A percentile compares a stretch with the other conserved stretches of the same genome.
Evolutionary conservation across 2,113 vertebrate species (phyloP).

Genomic region (Regulus satrapa): DNA sequence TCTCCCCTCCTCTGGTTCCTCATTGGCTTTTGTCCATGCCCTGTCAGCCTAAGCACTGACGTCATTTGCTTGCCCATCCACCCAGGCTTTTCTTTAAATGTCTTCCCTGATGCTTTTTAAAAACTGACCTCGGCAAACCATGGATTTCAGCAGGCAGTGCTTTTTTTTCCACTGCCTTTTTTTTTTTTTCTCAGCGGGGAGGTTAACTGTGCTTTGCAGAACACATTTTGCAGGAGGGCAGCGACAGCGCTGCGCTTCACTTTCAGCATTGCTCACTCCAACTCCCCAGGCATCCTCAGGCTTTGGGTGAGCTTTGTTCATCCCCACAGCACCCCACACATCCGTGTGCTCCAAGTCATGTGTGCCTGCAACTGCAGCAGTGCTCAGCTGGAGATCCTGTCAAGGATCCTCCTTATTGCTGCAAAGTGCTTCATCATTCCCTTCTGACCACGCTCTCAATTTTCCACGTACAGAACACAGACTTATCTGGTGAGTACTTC

Average conservation of each 20-base stretch:
- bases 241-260: accelerated
- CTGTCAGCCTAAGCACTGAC: neutral
- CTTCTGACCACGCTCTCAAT: neutral
- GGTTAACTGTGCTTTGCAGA: neutral
- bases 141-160: neutral
- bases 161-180: too few relatives aligned
- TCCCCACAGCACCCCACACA: accelerated
- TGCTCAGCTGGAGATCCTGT: neutral
- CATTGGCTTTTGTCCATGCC: neutral
- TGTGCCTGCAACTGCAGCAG: neutral
- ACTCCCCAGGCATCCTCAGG: neutral
- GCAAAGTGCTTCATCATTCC: conserved; percentile 33
- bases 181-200: neutral
- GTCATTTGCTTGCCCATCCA: neutral
- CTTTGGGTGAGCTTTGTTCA: neutral
- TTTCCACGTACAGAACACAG: neutral
- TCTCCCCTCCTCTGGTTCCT: neutral
- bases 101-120: neutral
- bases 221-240: accelerated
- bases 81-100: neutral
- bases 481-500: neutral
- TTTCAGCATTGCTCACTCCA: neutral
- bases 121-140: neutral
- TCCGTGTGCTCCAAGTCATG: neutral
- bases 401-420: neutral